Conservation (phyloP, 2,797 vertebrate genomes). For the Alectoris magna region DNA sequence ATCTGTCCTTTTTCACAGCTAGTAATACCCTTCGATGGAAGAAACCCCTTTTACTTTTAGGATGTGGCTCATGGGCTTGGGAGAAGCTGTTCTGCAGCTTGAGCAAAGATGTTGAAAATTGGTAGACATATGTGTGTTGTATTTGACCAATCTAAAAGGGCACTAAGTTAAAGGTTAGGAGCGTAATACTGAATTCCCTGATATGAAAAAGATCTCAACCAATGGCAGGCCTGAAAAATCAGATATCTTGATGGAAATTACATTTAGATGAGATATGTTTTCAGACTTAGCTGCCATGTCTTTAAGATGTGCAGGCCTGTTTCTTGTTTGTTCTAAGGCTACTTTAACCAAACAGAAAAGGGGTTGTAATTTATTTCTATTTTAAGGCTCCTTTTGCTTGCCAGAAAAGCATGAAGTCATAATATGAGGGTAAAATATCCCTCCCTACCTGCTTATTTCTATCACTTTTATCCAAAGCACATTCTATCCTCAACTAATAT, state of each 20-base stretch:
- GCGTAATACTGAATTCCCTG: not conserved
- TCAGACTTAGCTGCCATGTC: not conserved
- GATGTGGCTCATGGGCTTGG: not conserved
- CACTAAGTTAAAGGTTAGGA: not conserved
- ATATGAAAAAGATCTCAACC: not conserved
- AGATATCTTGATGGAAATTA: not conserved
- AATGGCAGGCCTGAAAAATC: not conserved
- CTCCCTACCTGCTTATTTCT: not conserved
- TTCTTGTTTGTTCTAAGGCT: slow-evolving; percentile 39
- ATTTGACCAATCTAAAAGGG: not conserved
- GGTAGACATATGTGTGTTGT: fast-evolving
- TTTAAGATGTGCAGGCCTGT: slow-evolving; percentile 32
- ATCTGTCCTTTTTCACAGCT: not conserved
- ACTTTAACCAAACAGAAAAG: slow-evolving; percentile 28
- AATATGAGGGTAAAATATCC: not conserved
- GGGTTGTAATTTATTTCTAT: slow-evolving; percentile 11
- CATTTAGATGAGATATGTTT: not conserved
- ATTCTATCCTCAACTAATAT: not conserved
- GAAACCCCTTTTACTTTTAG: not conserved
- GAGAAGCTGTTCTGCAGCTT: not conserved
- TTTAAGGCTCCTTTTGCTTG: slow-evolving; percentile 23
- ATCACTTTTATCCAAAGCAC: not conserved
- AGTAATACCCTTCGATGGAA: not conserved
- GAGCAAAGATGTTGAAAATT: not conserved
- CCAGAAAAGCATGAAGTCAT: not conserved